Evolutionary conservation across 2,113 vertebrate genomes (phyloP).

Genomic region (Ariopsis seemanni): DNA sequence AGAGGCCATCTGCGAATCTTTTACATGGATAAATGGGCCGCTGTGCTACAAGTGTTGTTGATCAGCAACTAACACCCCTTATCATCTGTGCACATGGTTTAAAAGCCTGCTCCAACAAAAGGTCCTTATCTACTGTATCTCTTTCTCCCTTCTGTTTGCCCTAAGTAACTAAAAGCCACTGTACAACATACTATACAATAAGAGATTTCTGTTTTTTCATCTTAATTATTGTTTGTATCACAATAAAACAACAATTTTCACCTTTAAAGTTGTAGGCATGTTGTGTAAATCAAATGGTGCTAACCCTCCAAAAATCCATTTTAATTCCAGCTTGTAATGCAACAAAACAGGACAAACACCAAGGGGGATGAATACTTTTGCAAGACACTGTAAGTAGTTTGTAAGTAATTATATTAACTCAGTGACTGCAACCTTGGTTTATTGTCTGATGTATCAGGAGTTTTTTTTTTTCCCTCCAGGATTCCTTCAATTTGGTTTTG

Average conservation of each 20-base stretch:
- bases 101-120: constrained; percentile 26
- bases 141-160: not conserved
- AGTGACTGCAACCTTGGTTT: not conserved
- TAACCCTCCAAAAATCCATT: no score
- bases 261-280: no score
- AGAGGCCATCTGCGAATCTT: constrained; percentile 32
- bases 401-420: not conserved
- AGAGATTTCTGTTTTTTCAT: no score
- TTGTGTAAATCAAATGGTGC: no score
- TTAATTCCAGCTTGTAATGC: no score
- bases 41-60: constrained; percentile 36
- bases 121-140: not conserved
- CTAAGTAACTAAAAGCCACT: not conserved
- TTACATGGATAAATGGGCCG: constrained; percentile 33
- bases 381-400: no score
- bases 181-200: not conserved
- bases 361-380: no score
- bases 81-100: constrained; percentile 28
- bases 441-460: not conserved
- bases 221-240: no score
- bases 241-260: no score
- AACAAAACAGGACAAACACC: no score
- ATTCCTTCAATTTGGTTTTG: not conserved
- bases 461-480: not conserved
- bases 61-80: constrained; percentile 39